Evolutionary conservation across 2,888 invertebrate genomes (phyloP).

Genomic region (Margaritifera margaritifera): DNA sequence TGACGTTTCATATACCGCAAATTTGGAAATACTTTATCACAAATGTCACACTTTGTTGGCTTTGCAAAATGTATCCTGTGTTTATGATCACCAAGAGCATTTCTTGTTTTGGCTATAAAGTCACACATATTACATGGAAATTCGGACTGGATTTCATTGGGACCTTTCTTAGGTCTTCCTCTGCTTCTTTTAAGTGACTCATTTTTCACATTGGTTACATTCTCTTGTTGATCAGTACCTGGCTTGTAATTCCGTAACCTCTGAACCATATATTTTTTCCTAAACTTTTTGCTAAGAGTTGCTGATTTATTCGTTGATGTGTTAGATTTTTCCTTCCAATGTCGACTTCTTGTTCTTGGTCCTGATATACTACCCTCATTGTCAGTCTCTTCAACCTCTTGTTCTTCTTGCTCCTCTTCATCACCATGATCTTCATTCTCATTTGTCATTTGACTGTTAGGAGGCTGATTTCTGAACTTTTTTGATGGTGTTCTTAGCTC

Average conservation of each 20-base stretch:
- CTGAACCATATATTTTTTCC: slow-evolving; percentile 7
- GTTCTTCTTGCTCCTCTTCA: slow-evolving; percentile 3
- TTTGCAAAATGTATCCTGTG: slow-evolving; percentile 36
- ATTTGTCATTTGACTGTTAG: too few species aligned
- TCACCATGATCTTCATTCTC: too few species aligned
- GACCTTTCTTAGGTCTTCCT: slow-evolving; percentile 21
- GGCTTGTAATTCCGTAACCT: neutral
- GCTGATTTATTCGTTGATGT: neutral
- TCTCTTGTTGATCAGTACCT: slow-evolving; percentile 1
- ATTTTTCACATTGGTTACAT: neutral
- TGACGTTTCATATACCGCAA: slow-evolving; percentile 52
- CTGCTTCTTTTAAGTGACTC: slow-evolving; percentile 1
- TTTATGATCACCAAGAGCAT: slow-evolving; percentile 37
- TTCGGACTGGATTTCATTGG: slow-evolving; percentile 6
- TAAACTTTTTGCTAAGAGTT: slow-evolving; percentile 6
- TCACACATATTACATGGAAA: slow-evolving; percentile 43
- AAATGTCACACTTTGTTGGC: slow-evolving; percentile 48
- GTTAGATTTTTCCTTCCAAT: slow-evolving; percentile 11
- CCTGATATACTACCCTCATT: slow-evolving; percentile 2
- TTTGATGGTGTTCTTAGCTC: slow-evolving; percentile 2
- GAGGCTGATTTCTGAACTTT: too few species aligned
- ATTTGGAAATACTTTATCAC: slow-evolving; percentile 53
- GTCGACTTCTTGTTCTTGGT: slow-evolving; percentile 14
- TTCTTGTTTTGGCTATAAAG: slow-evolving; percentile 39
- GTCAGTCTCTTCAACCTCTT: neutral